These are phyloP conservation scores for Seira ritae DNA, from an alignment of 2,888 invertebrate species.

Conservation along the genomic window DNA sequence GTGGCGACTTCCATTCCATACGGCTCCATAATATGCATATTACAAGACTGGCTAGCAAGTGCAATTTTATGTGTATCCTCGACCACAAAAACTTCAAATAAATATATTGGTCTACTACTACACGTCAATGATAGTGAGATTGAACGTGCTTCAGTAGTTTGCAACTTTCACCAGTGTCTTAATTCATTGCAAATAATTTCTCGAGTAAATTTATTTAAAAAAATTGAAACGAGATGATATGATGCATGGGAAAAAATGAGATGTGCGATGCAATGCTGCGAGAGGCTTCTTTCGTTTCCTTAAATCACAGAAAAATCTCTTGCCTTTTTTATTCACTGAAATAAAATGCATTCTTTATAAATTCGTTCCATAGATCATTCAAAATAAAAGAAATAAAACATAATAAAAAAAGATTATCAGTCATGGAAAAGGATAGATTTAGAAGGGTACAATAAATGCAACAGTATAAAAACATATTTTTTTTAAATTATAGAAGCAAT, in stretches of 20 bases:
- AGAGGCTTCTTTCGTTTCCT: constrained; percentile 12
- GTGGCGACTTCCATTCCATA: too few relatives aligned
- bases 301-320: constrained; percentile 63
- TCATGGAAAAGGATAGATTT: constrained; percentile 18
- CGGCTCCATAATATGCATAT: neutral
- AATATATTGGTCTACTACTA: too few relatives aligned
- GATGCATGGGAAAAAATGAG: too few relatives aligned
- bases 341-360: constrained; percentile 52
- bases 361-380: constrained; percentile 52
- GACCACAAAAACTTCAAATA: neutral
- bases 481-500: constrained; percentile 4
- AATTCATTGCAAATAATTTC: neutral
- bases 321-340: constrained; percentile 61
- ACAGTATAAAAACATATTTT: neutral
- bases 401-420: constrained; percentile 18
- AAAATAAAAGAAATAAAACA: constrained; percentile 35
- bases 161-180: neutral
- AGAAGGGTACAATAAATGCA: constrained; percentile 18
- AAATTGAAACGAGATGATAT: too few relatives aligned
- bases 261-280: too few relatives aligned
- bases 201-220: neutral
- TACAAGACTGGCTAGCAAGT: neutral
- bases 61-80: neutral
- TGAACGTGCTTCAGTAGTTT: neutral
- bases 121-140: too few relatives aligned